Evolutionary conservation across 2,113 vertebrate genomes (phyloP), one percentile per base, ranked within the genome.

Genomic region (Elephantulus edwardii): DNA sequence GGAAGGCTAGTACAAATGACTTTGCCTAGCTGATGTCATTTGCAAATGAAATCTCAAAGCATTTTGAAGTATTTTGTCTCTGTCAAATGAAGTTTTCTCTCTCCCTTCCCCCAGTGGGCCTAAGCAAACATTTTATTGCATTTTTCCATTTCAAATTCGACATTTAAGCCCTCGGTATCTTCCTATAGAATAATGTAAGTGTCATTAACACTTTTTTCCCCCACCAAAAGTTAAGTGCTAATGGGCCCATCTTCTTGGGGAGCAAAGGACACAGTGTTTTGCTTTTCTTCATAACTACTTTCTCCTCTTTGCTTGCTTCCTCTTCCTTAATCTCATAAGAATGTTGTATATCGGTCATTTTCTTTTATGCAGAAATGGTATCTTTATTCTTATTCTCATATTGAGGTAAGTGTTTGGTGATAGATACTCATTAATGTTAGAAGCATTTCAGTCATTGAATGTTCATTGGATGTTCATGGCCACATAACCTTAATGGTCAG

Each of bases 1-100:
- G 28, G 91, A 83, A 56, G 60, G 89, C 96, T 83, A 74, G 56
- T 40, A 81, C 54, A 95, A 90, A 93, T 90, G 4, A 30, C 48
- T 95, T 84, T 70, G 80, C 84, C 60, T 8, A 71, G 5, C 85
- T 94, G 90, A 84, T 50, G n/a, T 96, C 95, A 93, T 86, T 94
- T 2, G 93, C 75, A 94, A 76, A 86, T 95, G 82, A 72, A 94
- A 91, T 84, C 70, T 72, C 91, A 78, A 52, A 90, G 70, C 83
- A 78, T 92, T 95, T 94, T 92, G 52, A 74, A 91, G 79, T 50
- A 10, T 14, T 93, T 66, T 95, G 96, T 74, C 54, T 93, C 86
- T 93, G 88, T 84, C 40, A 48, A 33, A 2, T 1, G 0, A 84
- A 70, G 40, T 35, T 86, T 91, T 89, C 93, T 94, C 52, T 46